Evolutionary conservation across 1,140 invertebrate genomes (phyloP).

Genomic region (Diabrotica undecimpunctata): DNA sequence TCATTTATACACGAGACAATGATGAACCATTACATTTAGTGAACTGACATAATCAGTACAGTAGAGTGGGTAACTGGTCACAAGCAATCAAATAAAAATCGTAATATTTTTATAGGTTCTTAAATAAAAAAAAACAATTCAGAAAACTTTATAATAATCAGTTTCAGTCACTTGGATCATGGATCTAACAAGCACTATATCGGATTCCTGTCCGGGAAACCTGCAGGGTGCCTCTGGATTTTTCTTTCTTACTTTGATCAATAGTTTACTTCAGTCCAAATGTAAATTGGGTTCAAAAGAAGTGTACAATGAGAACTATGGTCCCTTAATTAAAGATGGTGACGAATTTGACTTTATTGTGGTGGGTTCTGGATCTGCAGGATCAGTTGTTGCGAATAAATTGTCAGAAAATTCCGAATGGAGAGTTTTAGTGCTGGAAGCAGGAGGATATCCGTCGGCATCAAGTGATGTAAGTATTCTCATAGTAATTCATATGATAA

Average conservation of each 20-base stretch:
- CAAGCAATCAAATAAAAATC: too few relatives aligned
- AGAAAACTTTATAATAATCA: too few relatives aligned
- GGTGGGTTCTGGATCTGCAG: conserved; percentile 32
- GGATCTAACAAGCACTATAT: conserved; percentile 12
- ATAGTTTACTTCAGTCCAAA: conserved; percentile 23
- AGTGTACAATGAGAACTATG: conserved; percentile 24
- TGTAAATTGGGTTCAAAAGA: conserved; percentile 24
- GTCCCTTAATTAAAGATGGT: conserved; percentile 17
- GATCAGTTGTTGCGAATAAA: conserved; percentile 33
- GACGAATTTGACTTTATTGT: conserved; percentile 39
- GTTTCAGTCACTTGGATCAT: too few relatives aligned
- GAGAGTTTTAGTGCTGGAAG: conserved; percentile 35
- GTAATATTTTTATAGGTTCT: too few relatives aligned
- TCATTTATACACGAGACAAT: too few relatives aligned
- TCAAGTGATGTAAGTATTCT: conserved; percentile 30
- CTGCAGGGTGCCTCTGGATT: conserved; percentile 24
- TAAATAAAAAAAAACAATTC: too few relatives aligned
- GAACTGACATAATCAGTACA: too few relatives aligned
- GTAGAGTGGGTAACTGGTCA: too few relatives aligned
- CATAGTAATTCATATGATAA: too few relatives aligned
- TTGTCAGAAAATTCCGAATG: conserved; percentile 30
- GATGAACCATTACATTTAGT: too few relatives aligned
- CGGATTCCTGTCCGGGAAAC: conserved; percentile 21
- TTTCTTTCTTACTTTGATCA: conserved; percentile 30
- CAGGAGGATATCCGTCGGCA: conserved; percentile 30